A percentile compares a stretch with the other conserved stretches of the same genome.
Evolutionary conservation across 1,140 invertebrate species (phyloP).

Genomic region (Anastrepha obliqua): DNA sequence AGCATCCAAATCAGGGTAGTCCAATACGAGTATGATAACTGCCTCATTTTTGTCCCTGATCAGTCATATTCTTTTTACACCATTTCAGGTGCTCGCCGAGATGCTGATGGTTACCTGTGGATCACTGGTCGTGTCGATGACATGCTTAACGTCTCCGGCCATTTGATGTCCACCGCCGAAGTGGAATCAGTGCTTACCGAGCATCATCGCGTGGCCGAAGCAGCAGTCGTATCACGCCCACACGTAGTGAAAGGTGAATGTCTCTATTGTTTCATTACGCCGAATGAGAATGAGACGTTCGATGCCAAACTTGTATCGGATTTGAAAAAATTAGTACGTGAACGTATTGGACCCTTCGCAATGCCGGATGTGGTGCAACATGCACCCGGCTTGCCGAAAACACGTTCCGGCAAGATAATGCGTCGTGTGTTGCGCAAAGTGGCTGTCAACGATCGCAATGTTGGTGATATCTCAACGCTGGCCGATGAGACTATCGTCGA

Average conservation of each 20-base stretch:
- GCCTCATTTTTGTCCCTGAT: too few species aligned
- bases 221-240: slow-evolving; percentile 94
- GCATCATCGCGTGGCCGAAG: slow-evolving; percentile 89
- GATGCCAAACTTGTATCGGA: slow-evolving; percentile 83
- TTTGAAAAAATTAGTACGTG: slow-evolving; percentile 89
- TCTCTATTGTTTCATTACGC: slow-evolving; percentile 96
- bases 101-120: slow-evolving; percentile 97
- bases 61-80: neutral
- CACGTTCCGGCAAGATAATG: slow-evolving; percentile 99
- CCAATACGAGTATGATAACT: too few species aligned
- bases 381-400: slow-evolving; percentile 95
- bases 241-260: slow-evolving; percentile 97
- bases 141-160: slow-evolving; percentile 98
- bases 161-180: slow-evolving; percentile 97
- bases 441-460: slow-evolving; percentile 88
- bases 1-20: too few species aligned
- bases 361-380: slow-evolving; percentile 95
- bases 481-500: slow-evolving; percentile 92
- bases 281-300: slow-evolving; percentile 85
- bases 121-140: slow-evolving; percentile 98
- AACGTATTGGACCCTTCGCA: slow-evolving; percentile 96
- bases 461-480: slow-evolving; percentile 95
- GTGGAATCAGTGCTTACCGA: slow-evolving; percentile 93
- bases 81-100: slow-evolving; percentile 86
- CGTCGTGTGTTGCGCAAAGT: slow-evolving; percentile 94